Conservation (phyloP, 2,888 invertebrate species). For the Tachystola acroxantha region DNA sequence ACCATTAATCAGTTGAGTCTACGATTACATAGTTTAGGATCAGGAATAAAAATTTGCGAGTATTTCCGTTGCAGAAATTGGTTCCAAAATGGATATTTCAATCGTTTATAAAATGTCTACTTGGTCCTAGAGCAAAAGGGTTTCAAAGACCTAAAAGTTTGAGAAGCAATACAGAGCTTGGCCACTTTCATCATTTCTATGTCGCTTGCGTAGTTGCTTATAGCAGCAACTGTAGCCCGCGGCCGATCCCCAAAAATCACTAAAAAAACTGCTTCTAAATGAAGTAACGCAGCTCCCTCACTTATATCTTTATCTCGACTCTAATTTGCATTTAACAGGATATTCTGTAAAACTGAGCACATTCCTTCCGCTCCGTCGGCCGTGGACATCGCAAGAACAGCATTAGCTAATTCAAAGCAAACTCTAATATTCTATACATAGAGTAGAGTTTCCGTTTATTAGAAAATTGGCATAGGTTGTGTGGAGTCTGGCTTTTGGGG, state of each 20-base stretch:
- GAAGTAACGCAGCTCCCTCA: slow-evolving; percentile 40
- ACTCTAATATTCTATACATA: slow-evolving; percentile 18
- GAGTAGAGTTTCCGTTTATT: slow-evolving; percentile 43
- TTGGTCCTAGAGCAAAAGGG: too few species aligned
- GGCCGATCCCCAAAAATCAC: background rate
- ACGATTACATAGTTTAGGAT: too few species aligned
- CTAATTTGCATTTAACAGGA: slow-evolving; percentile 63
- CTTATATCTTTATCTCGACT: slow-evolving; percentile 48
- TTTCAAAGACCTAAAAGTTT: too few species aligned
- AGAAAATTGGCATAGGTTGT: slow-evolving; percentile 50
- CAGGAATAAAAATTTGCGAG: too few species aligned
- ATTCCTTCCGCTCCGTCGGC: slow-evolving; percentile 24
- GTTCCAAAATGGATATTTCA: too few species aligned
- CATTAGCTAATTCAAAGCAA: slow-evolving; percentile 13
- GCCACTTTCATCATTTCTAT: background rate
- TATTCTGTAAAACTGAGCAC: slow-evolving; percentile 63
- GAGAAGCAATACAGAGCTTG: background rate
- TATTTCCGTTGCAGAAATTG: too few species aligned
- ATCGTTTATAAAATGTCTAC: too few species aligned
- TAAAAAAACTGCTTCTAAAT: slow-evolving; percentile 19
- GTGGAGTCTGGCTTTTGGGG: slow-evolving; percentile 40
- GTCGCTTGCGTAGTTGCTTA: background rate
- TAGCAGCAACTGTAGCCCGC: too few species aligned
- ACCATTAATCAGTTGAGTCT: too few species aligned
- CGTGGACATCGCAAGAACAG: slow-evolving; percentile 9